A percentile compares a stretch with the other conserved stretches of the same genome.
Evolutionary conservation across 2,888 invertebrate species (phyloP).

Genomic region (Troides oblongomaculatus): DNA sequence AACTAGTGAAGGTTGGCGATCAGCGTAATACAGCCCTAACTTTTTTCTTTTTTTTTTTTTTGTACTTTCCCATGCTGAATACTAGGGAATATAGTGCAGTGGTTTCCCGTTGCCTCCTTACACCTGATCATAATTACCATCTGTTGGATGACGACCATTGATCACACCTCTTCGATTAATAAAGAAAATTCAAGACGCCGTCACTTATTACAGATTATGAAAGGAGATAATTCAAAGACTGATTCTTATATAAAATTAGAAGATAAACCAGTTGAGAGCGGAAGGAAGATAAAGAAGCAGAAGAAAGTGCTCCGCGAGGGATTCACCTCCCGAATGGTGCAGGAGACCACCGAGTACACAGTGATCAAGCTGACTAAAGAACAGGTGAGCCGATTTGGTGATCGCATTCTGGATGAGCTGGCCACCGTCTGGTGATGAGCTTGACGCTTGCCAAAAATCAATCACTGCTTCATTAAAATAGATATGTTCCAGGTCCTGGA

Average conservation of each 20-base stretch:
- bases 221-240: background rate
- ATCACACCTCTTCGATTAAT: too few relatives aligned
- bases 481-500: conserved; percentile 50
- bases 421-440: too few relatives aligned
- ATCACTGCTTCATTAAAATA: background rate
- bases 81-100: too few relatives aligned
- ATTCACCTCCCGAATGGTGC: conserved; percentile 70
- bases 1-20: too few relatives aligned
- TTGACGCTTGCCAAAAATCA: background rate
- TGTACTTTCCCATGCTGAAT: too few relatives aligned
- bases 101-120: too few relatives aligned
- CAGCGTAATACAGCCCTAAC: too few relatives aligned
- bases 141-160: too few relatives aligned
- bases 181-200: too few relatives aligned
- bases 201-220: conserved; percentile 7
- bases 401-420: background rate
- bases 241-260: conserved; percentile 22
- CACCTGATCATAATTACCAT: too few relatives aligned
- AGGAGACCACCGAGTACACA: conserved; percentile 66
- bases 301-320: conserved; percentile 51
- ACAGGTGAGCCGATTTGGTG: conserved; percentile 46
- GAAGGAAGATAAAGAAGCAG: conserved; percentile 30
- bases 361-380: conserved; percentile 68
- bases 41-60: too few relatives aligned
- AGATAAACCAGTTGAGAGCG: conserved; percentile 5